Evolutionary conservation across 1,140 invertebrate species (phyloP), one percentile per base, ranked within the genome.

Genomic region (Leptopilina boulardi): DNA sequence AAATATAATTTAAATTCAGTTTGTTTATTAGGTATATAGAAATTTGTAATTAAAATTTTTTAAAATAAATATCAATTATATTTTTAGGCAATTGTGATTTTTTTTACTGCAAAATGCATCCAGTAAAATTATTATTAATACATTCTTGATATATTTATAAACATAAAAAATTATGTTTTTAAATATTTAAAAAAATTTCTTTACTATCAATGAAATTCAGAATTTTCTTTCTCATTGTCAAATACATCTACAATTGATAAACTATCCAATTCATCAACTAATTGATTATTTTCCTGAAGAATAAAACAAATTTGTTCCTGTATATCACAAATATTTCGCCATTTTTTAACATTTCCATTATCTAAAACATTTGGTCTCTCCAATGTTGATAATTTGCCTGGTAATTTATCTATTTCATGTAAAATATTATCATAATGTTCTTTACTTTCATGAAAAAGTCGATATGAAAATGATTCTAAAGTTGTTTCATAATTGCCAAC

Each of bases 401-500:
- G 88, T 10, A 90, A 72, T 75, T 85, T 76, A 9, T 91, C 87
- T 10, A 91, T 23, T 15, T 85, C 78, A 18, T 84, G 80, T 30
- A 85, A 77, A 8, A 91, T 77, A 70, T 77, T 82, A 15, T 91
- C 90, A 42, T 90, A 85, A 0, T 83, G 82, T 70, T 91, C 89
- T 51, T 83, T 86, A 8, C 89, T 87, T 56, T 91, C 90, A 18
- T 90, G 88, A 0, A 84, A 85, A 1, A 91, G 74, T 9, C 85
- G 80, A 74, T 89, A 89, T 9, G 87, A 88, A 75, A 87, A 89
- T 1, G 84, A 81, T 56, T 91, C 90, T 9, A 91, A 76, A 0
- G 77, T 66, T 3, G 78, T 81, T 77, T 94, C 92, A 81, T 93
- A 94, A 75, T 88, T 91, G 15, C 91, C 90, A 72, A 95, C 92